Conservation (phyloP, 2,113 vertebrate genomes). For the Malurus cyaneus region DNA sequence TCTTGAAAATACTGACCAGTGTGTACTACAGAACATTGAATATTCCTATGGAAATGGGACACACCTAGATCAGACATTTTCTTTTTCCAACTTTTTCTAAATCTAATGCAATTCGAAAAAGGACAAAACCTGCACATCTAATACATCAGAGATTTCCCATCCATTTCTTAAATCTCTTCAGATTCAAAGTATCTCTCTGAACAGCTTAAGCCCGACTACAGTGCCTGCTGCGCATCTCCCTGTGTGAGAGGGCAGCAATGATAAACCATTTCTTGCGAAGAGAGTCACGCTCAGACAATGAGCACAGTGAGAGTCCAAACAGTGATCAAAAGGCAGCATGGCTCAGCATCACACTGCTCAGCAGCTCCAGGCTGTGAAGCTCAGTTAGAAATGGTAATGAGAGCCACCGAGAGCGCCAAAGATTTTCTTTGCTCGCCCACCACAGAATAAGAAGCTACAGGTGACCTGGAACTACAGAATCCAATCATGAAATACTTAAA, state of each 20-base stretch:
- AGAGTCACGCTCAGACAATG: not conserved
- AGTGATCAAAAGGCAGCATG: not conserved
- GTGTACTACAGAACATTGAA: not conserved
- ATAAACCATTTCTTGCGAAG: not conserved
- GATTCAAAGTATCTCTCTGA: not conserved
- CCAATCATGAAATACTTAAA: not conserved
- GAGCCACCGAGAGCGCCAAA: not conserved
- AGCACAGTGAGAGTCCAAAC: not conserved
- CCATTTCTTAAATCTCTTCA: not conserved
- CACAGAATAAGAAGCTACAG: not conserved
- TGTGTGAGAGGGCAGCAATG: not conserved
- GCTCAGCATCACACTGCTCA: not conserved
- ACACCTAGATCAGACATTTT: not conserved
- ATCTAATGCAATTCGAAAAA: not conserved
- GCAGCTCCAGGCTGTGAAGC: not conserved
- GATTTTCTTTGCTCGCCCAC: not conserved
- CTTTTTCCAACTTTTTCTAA: not conserved
- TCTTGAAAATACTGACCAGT: slow-evolving; percentile 1
- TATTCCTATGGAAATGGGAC: not conserved
- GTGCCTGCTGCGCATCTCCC: not conserved
- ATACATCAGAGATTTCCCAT: not conserved
- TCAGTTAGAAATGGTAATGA: not conserved
- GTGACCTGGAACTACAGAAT: not conserved
- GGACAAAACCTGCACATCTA: not conserved
- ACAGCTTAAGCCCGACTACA: not conserved